These are phyloP conservation scores for Acromyrmex heyeri DNA, from an alignment of 1,140 invertebrate genomes.

Conservation along the genomic window DNA sequence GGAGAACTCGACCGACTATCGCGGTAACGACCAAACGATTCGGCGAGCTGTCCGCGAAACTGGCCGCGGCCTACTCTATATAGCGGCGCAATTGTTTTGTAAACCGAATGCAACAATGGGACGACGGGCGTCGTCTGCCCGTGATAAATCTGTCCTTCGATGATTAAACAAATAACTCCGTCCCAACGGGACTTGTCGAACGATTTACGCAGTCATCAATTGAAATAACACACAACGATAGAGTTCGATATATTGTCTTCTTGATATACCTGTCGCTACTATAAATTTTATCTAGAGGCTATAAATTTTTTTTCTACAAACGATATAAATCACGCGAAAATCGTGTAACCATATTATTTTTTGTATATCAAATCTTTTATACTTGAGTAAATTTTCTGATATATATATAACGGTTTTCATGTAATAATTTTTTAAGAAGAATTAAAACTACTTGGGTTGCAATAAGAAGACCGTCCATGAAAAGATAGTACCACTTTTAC, in stretches of 20 bases:
- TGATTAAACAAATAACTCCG: constrained; percentile 56
- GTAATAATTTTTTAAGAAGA: too few species aligned
- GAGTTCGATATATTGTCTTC: background rate
- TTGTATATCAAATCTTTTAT: too few species aligned
- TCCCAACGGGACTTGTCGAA: constrained; percentile 6
- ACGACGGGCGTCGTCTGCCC: constrained; percentile 41
- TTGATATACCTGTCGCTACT: background rate
- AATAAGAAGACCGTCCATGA: too few species aligned
- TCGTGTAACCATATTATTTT: background rate
- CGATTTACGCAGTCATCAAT: constrained; percentile 41
- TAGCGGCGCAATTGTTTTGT: constrained; percentile 32
- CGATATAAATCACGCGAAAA: background rate
- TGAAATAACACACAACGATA: constrained; percentile 3
- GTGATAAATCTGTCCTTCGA: constrained; percentile 58
- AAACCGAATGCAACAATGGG: constrained; percentile 43
- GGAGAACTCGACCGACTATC: constrained; percentile 35
- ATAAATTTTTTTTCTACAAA: too few species aligned
- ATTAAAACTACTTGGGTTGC: too few species aligned
- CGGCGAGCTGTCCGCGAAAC: constrained; percentile 42
- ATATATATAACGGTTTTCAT: too few species aligned
- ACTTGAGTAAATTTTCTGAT: too few species aligned
- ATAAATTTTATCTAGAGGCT: background rate
- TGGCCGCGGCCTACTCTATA: background rate
- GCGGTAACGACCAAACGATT: constrained; percentile 46
- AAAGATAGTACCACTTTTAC: too few species aligned